phyloP scores from a whole-genome alignment of 2,888 invertebrate species.

The Andrena marginata region DNA sequence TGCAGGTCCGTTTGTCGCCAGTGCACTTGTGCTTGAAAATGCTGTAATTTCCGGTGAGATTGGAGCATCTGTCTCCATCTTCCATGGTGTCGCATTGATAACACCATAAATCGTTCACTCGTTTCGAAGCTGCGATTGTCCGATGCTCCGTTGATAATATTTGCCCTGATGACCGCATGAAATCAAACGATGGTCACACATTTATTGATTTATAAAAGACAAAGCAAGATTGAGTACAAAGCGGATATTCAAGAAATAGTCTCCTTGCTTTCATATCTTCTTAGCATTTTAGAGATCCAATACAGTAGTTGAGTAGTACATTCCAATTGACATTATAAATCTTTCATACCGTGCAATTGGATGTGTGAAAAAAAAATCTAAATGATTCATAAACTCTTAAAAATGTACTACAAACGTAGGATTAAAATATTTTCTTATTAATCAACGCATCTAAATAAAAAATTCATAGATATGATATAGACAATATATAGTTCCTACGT shows the following conservation, averaged over 20 bases:
- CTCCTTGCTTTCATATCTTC: background rate
- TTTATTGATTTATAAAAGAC: background rate
- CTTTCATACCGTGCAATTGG: background rate
- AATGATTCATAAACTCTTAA: background rate
- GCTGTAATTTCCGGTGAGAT: slow-evolving; percentile 88
- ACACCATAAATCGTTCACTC: slow-evolving; percentile 93
- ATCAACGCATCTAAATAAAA: no score
- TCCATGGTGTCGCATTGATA: slow-evolving; percentile 93
- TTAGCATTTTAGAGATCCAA: background rate
- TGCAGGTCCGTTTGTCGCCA: slow-evolving; percentile 91
- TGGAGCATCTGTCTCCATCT: slow-evolving; percentile 90
- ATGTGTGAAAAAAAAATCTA: background rate
- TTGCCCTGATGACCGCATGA: slow-evolving; percentile 74
- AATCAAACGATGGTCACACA: background rate
- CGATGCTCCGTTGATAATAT: slow-evolving; percentile 89
- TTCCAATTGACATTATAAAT: background rate
- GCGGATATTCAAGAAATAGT: no score
- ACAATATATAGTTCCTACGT: no score
- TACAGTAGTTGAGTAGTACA: background rate
- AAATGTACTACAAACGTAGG: no score
- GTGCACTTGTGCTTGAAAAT: slow-evolving; percentile 90
- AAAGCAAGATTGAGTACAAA: background rate
- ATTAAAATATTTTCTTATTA: no score
- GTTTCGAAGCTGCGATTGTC: slow-evolving; percentile 92
- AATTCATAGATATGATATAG: no score